These are phyloP conservation scores for Scaptomyza hsui DNA, from an alignment of 1,140 invertebrate genomes.

Conservation along the genomic window DNA sequence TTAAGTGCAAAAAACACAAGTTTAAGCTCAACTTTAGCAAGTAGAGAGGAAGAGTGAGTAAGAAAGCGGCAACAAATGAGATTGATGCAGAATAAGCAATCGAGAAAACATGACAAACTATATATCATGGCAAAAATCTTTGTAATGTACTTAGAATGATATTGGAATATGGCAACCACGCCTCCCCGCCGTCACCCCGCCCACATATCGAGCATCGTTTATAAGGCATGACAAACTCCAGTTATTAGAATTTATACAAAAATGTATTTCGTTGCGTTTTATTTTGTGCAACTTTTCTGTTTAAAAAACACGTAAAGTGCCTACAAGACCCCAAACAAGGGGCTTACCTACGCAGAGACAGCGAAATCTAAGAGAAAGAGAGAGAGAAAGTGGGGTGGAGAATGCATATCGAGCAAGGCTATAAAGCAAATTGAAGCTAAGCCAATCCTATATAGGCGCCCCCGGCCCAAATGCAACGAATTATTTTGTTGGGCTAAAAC, in stretches of 20 bases:
- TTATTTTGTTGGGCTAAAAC: constrained; percentile 2
- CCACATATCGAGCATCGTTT: constrained; percentile 10
- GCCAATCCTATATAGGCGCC: constrained; percentile 24
- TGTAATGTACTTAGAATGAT: constrained; percentile 32
- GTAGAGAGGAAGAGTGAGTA: constrained; percentile 8
- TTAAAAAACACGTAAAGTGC: constrained; percentile 74
- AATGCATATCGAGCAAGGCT: constrained; percentile 54
- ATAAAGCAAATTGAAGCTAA: constrained; percentile 65
- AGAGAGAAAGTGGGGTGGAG: constrained; percentile 15
- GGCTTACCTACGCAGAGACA: constrained; percentile 15
- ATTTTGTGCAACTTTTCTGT: constrained; percentile 62
- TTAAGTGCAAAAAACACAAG: constrained; percentile 42
- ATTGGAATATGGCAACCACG: constrained; percentile 17
- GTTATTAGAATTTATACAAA: constrained; percentile 47
- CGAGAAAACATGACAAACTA: neutral
- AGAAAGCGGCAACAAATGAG: neutral
- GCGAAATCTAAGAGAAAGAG: constrained; percentile 5
- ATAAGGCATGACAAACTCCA: constrained; percentile 38
- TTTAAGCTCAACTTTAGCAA: constrained; percentile 44
- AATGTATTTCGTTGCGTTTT: constrained; percentile 22
- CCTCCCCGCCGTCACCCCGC: neutral
- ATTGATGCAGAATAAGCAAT: neutral
- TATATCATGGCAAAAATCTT: neutral
- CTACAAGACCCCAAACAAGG: constrained; percentile 35
- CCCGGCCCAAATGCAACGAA: constrained; percentile 7